A percentile compares a stretch with the other conserved stretches of the same genome.
Evolutionary conservation across 2,113 vertebrate species (phyloP).

Genomic region (Dromas ardeola): DNA sequence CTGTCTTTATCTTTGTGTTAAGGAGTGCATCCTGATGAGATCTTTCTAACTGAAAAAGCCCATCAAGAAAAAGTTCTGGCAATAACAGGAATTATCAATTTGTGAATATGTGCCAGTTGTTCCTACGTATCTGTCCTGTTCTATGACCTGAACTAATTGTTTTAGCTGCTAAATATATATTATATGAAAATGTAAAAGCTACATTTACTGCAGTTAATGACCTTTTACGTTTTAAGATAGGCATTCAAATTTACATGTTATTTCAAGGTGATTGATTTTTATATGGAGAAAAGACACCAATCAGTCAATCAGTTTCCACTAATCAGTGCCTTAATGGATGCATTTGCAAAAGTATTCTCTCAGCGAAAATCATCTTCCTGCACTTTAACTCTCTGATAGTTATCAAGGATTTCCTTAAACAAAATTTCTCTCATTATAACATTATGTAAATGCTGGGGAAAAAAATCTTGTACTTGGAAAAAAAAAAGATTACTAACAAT

Average conservation of each 20-base stretch:
- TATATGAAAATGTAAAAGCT: background rate
- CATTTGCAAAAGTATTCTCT: background rate
- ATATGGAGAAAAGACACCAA: background rate
- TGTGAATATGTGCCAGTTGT: background rate
- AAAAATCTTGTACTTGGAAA: background rate
- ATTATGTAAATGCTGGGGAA: background rate
- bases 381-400: background rate
- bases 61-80: background rate
- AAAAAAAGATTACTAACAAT: background rate
- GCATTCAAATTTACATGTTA: background rate
- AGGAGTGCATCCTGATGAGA: background rate
- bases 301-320: background rate
- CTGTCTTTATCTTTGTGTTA: background rate
- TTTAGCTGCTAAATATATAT: background rate
- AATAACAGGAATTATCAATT: background rate
- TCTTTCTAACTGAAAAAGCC: background rate
- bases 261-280: background rate
- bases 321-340: background rate
- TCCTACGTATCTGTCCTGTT: background rate
- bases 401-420: background rate
- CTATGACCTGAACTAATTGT: background rate
- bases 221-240: background rate
- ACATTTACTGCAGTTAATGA: background rate
- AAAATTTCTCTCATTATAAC: background rate
- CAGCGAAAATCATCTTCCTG: background rate